Percentiles rank a stretch among this genome's conserved stretches.
Conservation (phyloP, 1,140 invertebrate species). For the Sarcophaga bullata region DNA sequence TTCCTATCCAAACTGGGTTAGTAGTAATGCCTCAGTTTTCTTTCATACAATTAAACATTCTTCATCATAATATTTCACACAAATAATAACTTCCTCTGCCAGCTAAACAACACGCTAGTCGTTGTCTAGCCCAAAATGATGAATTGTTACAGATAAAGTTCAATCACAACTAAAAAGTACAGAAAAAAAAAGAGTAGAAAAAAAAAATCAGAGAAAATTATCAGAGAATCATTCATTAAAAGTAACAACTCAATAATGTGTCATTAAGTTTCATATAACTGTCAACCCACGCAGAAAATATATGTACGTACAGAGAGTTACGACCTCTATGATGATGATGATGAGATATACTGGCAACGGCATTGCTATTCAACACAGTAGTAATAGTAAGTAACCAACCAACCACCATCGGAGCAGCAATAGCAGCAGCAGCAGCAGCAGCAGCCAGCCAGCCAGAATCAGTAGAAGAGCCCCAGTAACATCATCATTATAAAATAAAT, state of each 20-base stretch:
- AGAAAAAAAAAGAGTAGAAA: neutral
- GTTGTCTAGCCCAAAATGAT: neutral
- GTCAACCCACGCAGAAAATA: conserved; percentile 36
- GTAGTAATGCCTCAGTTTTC: too few species aligned
- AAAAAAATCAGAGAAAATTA: neutral
- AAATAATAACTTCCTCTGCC: too few species aligned
- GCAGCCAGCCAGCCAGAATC: neutral
- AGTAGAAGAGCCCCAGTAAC: too few species aligned
- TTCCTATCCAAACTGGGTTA: too few species aligned
- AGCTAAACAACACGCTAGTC: too few species aligned
- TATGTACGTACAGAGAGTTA: conserved; percentile 10
- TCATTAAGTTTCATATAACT: conserved; percentile 42
- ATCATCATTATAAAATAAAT: too few species aligned
- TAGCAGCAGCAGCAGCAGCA: neutral
- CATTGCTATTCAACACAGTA: neutral
- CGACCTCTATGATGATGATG: conserved; percentile 33
- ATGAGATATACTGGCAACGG: neutral
- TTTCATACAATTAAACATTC: too few species aligned
- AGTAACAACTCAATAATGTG: conserved; percentile 43
- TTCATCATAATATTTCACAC: too few species aligned
- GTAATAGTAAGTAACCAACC: neutral
- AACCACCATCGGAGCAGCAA: neutral
- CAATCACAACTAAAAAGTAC: neutral
- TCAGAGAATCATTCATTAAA: conserved; percentile 38
- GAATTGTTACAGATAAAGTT: neutral